These are phyloP conservation scores for Olivierus martensii DNA, from an alignment of 1,140 invertebrate species.

Conservation along the genomic window DNA sequence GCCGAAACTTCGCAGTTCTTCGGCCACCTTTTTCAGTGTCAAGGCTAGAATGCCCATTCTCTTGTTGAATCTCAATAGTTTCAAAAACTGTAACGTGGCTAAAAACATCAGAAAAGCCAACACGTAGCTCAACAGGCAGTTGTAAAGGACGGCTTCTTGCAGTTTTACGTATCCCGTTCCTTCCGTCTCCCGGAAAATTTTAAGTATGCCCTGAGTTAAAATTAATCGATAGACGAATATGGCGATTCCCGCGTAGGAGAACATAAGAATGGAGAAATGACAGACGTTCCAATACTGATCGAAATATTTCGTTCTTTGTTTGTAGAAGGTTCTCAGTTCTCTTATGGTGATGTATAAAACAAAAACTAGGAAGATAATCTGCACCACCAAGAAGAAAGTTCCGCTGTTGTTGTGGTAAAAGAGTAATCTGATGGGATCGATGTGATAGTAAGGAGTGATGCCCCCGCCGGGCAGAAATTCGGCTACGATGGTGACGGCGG, in stretches of 20 bases:
- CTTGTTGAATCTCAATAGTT: slow-evolving; percentile 40
- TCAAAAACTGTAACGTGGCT: slow-evolving; percentile 37
- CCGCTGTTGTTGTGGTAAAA: slow-evolving; percentile 24
- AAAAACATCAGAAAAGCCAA: slow-evolving; percentile 37
- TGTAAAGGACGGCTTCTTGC: slow-evolving; percentile 35
- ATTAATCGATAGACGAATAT: slow-evolving; percentile 32
- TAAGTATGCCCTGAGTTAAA: slow-evolving; percentile 27
- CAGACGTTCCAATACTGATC: slow-evolving; percentile 33
- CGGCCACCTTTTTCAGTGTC: slow-evolving; percentile 25
- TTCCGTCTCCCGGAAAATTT: slow-evolving; percentile 31
- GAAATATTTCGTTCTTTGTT: slow-evolving; percentile 26
- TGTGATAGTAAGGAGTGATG: slow-evolving; percentile 32
- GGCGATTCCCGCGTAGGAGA: slow-evolving; percentile 30
- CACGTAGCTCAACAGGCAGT: slow-evolving; percentile 35
- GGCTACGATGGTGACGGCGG: slow-evolving; percentile 31
- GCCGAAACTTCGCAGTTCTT: slow-evolving; percentile 25
- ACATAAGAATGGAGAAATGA: slow-evolving; percentile 31
- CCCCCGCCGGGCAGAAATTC: slow-evolving; percentile 37
- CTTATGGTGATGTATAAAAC: slow-evolving; percentile 33
- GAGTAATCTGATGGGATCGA: slow-evolving; percentile 31
- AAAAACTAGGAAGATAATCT: slow-evolving; percentile 29
- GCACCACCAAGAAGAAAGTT: slow-evolving; percentile 23
- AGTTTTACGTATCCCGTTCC: slow-evolving; percentile 40
- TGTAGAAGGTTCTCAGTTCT: slow-evolving; percentile 22
- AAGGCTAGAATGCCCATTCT: slow-evolving; percentile 32